phyloP scores from a whole-genome alignment of 2,888 invertebrate species.

The Pandemis heparana region DNA sequence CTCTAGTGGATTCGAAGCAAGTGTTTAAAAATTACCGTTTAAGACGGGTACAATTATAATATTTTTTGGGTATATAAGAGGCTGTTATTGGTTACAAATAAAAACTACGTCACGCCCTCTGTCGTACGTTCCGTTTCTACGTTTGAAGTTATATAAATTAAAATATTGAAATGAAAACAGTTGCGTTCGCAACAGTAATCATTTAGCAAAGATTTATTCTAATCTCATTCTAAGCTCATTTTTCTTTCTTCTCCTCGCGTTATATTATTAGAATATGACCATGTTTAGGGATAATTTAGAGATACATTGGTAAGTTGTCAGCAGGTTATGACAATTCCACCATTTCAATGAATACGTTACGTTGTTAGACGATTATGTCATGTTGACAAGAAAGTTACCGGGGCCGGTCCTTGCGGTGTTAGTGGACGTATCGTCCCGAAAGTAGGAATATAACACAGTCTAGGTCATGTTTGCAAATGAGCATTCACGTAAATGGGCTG shows the following conservation, averaged over 20 bases:
- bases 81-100: too few species aligned
- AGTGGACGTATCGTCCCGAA: constrained; percentile 23
- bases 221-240: too few species aligned
- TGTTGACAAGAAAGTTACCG: background rate
- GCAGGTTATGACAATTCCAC: background rate
- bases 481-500: constrained; percentile 56
- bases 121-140: too few species aligned
- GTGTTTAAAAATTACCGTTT: too few species aligned
- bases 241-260: too few species aligned
- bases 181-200: too few species aligned
- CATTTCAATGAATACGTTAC: constrained; percentile 3
- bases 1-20: too few species aligned
- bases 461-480: constrained; percentile 52
- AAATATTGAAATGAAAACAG: too few species aligned
- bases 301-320: background rate
- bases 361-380: constrained; percentile 1
- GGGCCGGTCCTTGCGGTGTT: background rate
- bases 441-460: constrained; percentile 28
- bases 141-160: too few species aligned
- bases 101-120: too few species aligned
- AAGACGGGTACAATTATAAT: too few species aligned
- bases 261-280: background rate
- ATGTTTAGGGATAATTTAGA: background rate
- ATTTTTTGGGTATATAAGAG: too few species aligned
- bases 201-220: background rate